Evolutionary conservation across 2,113 vertebrate genomes (phyloP), one percentile per base, ranked within the genome.

Genomic region (Sturnus vulgaris): DNA sequence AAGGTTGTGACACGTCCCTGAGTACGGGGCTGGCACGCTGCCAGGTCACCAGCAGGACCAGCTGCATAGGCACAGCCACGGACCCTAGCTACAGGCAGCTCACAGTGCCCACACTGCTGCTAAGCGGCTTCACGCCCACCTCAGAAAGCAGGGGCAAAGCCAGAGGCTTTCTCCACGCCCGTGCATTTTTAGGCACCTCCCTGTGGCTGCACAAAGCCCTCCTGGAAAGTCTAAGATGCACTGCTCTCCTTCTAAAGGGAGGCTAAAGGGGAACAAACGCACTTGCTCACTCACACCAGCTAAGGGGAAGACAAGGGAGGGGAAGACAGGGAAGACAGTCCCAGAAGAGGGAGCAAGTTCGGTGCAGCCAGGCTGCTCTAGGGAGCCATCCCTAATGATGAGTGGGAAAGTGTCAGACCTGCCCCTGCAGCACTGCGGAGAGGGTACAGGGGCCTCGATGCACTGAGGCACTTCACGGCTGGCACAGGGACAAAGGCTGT

Each of bases 91-190:
- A 46, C 53, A 46, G 40, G 53, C 1, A 2, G 49, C 31, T 44
- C 49, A 30, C 9, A 1, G 11, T 44, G 49, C 56, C 39, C 25
- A 14, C 3, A 0, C 33, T 24, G 13, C 31, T 11, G 6, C 33
- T 19, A 9, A 79, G 33, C 1, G 3, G 49, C 61, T 44, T 50
- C 2, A 1, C 0, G 2, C 71, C 8, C 3, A 39, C 73, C 12
- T 39, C 27, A 49, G 42, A 49, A 9, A 11, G 27, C 56, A 47
- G 56, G 16, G 44, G 16, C n/a, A 76, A 76, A 35, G 21, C 44
- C 5, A 3, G 19, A 35, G 8, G 7, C 25, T 30, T 59, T 59
- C 53, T 28, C 33, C 23, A 49, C 42, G 10, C 19, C 40, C 1
- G 2, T 35, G 42, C 40, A 22, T 59, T 47, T 68, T 30, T 37